Base-by-base conservation (phyloP, 2,113 vertebrate genomes). In the Gasterosteus aculeatus region DNA sequence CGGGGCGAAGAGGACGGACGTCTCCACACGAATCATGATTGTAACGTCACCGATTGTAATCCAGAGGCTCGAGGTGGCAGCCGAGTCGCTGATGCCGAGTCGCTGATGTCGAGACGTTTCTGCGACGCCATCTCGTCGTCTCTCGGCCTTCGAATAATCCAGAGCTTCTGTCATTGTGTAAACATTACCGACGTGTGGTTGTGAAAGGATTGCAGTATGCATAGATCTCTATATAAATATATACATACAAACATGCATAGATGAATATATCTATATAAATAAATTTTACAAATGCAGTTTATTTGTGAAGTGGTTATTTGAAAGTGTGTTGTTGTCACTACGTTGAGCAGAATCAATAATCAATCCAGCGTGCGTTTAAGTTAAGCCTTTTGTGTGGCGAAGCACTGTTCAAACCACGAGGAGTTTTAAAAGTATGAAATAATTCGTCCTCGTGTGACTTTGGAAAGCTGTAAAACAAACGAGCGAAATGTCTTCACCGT, bases 121-220 rank as follows among this genome's bases (percentile, higher is more conserved):
- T 76, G 63, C 12, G 19, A 61, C 73, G 81, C 53, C 72, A 16
- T 75, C 63, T 72, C 35, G 51, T 73, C 64, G 35, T 58, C 72
- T n/a, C 57, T 9, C 42, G 59, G 64, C 56, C 53, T 65, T 69
- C 75, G 19, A 5, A 85, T 82, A 26, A 83, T 75, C 82, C 82
- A 81, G 81, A 84, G 86, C 86, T 86, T 92, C 76, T 87, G 77
- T 88, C 72, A 38, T 79, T 75, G 90, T 87, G 86, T 83, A 88
- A 74, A 87, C 73, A 77, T 78, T 86, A 86, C 75, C 83, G 68
- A 87, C 66, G 68, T 86, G 90, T 90, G 82, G 69, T 83, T 87
- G 86, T 90, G 85, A 92, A 92, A 88, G 72, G 84, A 89, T 76
- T 85, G 76, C 88, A 89, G 81, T 85, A 90, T 89, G 77, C 73